Base-by-base conservation (phyloP, 2,888 invertebrate species). In the Ischnus inquisitorius region DNA sequence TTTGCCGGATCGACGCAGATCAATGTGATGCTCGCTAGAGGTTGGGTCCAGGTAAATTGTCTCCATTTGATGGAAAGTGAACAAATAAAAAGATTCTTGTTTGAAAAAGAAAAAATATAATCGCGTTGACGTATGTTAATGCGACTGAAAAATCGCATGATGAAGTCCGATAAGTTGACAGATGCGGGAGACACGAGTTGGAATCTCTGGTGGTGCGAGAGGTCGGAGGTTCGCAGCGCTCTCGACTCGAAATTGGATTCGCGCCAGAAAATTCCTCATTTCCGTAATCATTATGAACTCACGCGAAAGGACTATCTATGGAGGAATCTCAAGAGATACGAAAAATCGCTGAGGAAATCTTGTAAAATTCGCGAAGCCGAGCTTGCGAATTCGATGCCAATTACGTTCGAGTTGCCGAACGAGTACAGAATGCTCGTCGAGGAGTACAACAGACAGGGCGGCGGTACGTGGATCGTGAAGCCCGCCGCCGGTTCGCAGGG, bases 381-480 rank as follows among this genome's bases (percentile, higher is more conserved):
- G 19, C 92, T 94, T 68, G 94, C 94, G 89, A 95, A 95, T 85
- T 95, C 95, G 88, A 94, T 95, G 89, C 95, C 95, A 12, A 93
- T 94, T 25, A 95, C 95, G 3, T 96, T 94, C 91, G 95, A 95
- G 87, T 88, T 96, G 12, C 95, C 96, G 93, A 94, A 93, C 54
- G 96, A 96, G 84, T 95, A 95, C 87, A 94, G 95, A 87, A 94
- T 95, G 90, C 95, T 96, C 90, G 94, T 95, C 67, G 95, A 95
- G 88, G 95, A 96, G 88, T 95, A 95, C 88, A 94, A 95, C 86
- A 94, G 94, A 79, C 94, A 94, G 80, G 94, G 94, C 60, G 95
- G 95, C 10, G 94, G 94, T 3, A 95, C 95, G n/a, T 96, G 96
- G 95, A 96, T 96, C 75, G 95, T 96, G 92, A 96, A 96, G 88